Percentiles rank a stretch among this genome's conserved stretches.
phyloP scores from a whole-genome alignment of 2,888 invertebrate species.

The Cryptophagus acutangulus region DNA sequence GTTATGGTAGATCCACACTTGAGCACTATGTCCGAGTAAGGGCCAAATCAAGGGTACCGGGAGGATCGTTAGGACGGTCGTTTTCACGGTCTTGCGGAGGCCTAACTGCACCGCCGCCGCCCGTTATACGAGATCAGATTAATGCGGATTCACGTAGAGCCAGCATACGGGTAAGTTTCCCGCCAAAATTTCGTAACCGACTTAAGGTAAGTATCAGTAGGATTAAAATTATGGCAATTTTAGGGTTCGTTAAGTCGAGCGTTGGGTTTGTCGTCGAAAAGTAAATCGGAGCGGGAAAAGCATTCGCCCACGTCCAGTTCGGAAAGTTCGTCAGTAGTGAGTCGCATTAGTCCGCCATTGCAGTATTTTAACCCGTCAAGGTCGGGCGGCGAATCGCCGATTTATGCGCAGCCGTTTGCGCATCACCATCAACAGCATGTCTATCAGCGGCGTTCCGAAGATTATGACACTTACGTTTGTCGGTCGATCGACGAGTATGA shows the following conservation, averaged over 20 bases:
- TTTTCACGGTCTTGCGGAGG: conserved; percentile 62
- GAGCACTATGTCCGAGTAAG: conserved; percentile 55
- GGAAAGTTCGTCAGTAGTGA: conserved; percentile 56
- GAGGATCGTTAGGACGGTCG: conserved; percentile 61
- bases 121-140: conserved; percentile 48
- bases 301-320: conserved; percentile 66
- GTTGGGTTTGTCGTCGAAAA: conserved; percentile 55
- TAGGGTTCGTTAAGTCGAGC: conserved; percentile 73
- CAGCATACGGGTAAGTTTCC: conserved; percentile 54
- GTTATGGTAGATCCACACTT: conserved; percentile 49
- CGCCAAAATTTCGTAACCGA: too few species aligned
- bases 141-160: conserved; percentile 54
- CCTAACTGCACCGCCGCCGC: conserved; percentile 46
- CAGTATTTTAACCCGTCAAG: conserved; percentile 48
- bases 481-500: conserved; percentile 33
- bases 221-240: conserved; percentile 16
- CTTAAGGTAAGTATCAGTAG: conserved; percentile 1
- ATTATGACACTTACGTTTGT: conserved; percentile 45
- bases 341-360: conserved; percentile 50
- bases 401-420: conserved; percentile 40
- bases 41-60: conserved; percentile 60
- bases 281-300: conserved; percentile 47
- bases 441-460: conserved; percentile 38
- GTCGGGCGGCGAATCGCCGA: conserved; percentile 43
- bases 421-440: conserved; percentile 23